Conservation (phyloP, 2,888 invertebrate genomes). For the Protophormia terraenovae region DNA sequence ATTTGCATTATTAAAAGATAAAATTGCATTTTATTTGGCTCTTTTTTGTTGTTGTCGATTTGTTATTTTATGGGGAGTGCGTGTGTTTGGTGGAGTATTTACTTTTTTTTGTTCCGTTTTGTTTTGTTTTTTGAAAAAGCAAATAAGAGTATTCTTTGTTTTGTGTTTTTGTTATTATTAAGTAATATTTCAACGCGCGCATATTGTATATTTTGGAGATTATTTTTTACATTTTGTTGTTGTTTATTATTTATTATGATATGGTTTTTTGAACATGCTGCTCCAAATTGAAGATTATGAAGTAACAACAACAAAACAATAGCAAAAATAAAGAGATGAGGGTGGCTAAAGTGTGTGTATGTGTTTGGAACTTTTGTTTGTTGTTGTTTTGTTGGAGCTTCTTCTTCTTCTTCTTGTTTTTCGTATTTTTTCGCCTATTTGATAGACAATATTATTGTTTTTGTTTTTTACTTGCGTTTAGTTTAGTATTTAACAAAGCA, state of each 20-base stretch:
- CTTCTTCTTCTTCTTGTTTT: slow-evolving; percentile 5
- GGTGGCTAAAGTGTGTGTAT: slow-evolving; percentile 37
- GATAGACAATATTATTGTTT: slow-evolving; percentile 62
- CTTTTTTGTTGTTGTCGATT: background rate
- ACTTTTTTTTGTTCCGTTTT: background rate
- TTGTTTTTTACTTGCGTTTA: slow-evolving; percentile 62
- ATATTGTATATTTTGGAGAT: slow-evolving; percentile 63
- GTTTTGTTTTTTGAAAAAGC: too few relatives aligned
- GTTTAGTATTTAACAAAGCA: slow-evolving; percentile 67
- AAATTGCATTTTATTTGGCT: slow-evolving; percentile 42
- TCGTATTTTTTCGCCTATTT: slow-evolving; percentile 48
- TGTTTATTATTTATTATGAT: background rate
- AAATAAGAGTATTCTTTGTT: too few relatives aligned
- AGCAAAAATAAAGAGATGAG: slow-evolving; percentile 47
- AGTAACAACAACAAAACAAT: slow-evolving; percentile 46
- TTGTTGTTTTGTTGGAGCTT: slow-evolving; percentile 18
- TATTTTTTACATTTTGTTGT: background rate
- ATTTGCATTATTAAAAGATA: slow-evolving; percentile 9
- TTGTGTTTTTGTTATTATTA: slow-evolving; percentile 48
- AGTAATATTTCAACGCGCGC: slow-evolving; percentile 64
- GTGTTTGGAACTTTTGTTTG: background rate
- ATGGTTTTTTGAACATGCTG: slow-evolving; percentile 38
- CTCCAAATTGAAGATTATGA: slow-evolving; percentile 53
- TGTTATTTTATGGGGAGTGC: background rate
- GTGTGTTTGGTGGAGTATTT: slow-evolving; percentile 26